Percentiles rank a stretch among this genome's conserved stretches.
Conservation (phyloP, 2,113 vertebrate genomes). For the Ginglymostoma cirratum region DNA sequence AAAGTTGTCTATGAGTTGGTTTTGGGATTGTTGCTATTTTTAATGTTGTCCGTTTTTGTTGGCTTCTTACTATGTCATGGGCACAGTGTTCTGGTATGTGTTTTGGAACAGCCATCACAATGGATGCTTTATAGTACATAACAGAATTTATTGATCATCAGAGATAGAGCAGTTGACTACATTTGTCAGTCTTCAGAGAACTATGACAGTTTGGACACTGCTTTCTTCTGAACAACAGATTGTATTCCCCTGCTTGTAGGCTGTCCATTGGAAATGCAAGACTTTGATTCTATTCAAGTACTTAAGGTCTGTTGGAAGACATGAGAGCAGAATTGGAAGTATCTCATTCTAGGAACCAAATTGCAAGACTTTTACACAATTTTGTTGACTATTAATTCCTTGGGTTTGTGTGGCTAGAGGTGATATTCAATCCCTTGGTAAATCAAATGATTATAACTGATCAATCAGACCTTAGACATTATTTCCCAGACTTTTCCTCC, state of each 20-base stretch:
- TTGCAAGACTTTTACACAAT: not conserved
- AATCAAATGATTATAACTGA: not conserved
- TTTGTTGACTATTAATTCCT: not conserved
- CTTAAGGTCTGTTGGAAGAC: not conserved
- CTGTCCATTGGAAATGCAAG: not conserved
- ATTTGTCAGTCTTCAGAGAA: not conserved
- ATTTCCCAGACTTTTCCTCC: not conserved
- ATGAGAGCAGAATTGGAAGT: not conserved
- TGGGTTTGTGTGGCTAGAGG: no score
- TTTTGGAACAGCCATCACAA: not conserved
- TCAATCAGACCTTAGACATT: not conserved
- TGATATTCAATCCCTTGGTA: not conserved
- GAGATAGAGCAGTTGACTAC: not conserved
- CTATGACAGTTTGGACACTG: not conserved
- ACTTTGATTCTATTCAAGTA: not conserved
- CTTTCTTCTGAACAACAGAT: not conserved
- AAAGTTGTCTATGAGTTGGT: not conserved
- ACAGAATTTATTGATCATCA: not conserved
- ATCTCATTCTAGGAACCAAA: not conserved
- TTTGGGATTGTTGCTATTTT: not conserved
- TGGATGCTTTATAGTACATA: not conserved
- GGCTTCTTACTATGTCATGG: not conserved
- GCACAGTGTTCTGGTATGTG: not conserved
- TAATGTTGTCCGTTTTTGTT: not conserved
- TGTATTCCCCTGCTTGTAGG: not conserved